phyloP scores from a whole-genome alignment of 2,888 invertebrate genomes.

The Operophtera brumata region DNA sequence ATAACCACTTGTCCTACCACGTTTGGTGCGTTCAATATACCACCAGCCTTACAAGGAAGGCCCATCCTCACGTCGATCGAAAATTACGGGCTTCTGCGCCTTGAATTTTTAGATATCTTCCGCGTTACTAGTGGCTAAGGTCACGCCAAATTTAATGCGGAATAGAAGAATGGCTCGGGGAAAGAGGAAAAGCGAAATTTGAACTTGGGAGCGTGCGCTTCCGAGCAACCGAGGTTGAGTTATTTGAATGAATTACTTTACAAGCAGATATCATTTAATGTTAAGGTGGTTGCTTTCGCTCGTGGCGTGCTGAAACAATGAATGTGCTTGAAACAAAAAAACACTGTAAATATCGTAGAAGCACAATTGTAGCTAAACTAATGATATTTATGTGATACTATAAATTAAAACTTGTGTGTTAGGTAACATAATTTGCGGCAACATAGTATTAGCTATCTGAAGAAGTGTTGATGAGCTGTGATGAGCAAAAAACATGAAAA shows the following conservation, averaged over 20 bases:
- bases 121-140: slow-evolving; percentile 64
- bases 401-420: too few species aligned
- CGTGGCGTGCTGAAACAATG: too few species aligned
- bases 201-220: slow-evolving; percentile 17
- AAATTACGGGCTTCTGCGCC: slow-evolving; percentile 66
- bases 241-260: neutral
- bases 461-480: too few species aligned
- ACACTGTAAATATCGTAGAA: too few species aligned
- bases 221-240: slow-evolving; percentile 10
- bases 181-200: slow-evolving; percentile 24
- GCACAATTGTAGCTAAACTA: too few species aligned
- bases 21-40: slow-evolving; percentile 39
- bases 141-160: slow-evolving; percentile 41
- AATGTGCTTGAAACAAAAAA: too few species aligned
- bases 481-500: too few species aligned
- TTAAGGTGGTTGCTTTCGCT: too few species aligned
- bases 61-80: slow-evolving; percentile 66
- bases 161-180: slow-evolving; percentile 27
- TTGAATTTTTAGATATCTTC: slow-evolving; percentile 75
- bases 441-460: too few species aligned
- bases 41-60: slow-evolving; percentile 64
- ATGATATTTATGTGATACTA: too few species aligned
- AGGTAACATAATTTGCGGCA: too few species aligned
- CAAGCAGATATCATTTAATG: too few species aligned
- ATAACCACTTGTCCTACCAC: slow-evolving; percentile 10